Conservation (phyloP, 2,113 vertebrate genomes). For the Noctilio leporinus region DNA sequence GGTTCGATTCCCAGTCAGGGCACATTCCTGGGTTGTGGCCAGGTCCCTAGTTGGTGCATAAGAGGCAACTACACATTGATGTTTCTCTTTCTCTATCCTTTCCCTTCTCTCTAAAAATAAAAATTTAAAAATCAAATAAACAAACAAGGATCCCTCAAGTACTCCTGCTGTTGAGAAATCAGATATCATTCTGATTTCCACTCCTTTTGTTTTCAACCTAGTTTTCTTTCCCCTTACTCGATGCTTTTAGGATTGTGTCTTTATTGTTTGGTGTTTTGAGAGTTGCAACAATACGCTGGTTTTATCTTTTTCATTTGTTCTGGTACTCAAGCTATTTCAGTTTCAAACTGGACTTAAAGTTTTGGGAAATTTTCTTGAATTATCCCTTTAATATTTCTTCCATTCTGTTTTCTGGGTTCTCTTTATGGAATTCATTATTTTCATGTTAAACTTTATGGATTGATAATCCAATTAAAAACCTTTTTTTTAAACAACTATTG, state of each 20-base stretch:
- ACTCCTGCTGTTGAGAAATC: neutral
- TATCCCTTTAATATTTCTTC: neutral
- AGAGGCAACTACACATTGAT: too few relatives aligned
- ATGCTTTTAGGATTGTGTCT: neutral
- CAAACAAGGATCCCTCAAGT: too few relatives aligned
- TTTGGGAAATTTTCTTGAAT: slow-evolving; percentile 1
- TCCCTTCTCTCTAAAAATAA: too few relatives aligned
- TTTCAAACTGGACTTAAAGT: neutral
- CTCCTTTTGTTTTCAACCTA: neutral
- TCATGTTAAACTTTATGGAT: neutral
- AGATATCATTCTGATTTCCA: neutral
- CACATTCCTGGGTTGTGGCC: too few relatives aligned
- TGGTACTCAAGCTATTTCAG: neutral
- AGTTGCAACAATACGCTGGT: neutral
- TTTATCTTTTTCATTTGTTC: neutral
- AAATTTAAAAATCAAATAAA: too few relatives aligned
- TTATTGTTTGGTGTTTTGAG: neutral
- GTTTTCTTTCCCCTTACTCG: neutral
- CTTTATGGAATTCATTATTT: neutral
- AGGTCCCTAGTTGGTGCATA: too few relatives aligned
- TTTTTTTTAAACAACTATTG: neutral
- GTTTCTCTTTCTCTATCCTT: too few relatives aligned
- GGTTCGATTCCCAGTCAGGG: too few relatives aligned
- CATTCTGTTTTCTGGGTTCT: neutral
- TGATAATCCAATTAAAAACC: neutral